These are phyloP conservation scores for Ptilorrhoa leucosticta DNA, from an alignment of 2,113 vertebrate species.

Conservation along the genomic window DNA sequence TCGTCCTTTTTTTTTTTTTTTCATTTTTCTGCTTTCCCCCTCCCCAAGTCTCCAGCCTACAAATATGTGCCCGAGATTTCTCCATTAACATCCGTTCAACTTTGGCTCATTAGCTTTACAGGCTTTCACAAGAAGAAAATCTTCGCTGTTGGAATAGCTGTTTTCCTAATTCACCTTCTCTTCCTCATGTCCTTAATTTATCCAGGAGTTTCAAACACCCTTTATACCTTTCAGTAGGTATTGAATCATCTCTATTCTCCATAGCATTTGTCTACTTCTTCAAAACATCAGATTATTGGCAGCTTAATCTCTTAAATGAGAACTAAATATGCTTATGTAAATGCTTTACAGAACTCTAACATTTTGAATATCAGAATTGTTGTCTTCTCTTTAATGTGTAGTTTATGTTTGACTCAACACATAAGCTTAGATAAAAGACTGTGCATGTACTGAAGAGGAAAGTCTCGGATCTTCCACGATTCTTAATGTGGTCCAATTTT, in stretches of 20 bases:
- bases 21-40: background rate
- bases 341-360: background rate
- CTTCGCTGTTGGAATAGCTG: background rate
- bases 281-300: slow-evolving; percentile 26
- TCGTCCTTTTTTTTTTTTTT: background rate
- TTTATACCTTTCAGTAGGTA: slow-evolving; percentile 29
- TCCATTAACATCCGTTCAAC: background rate
- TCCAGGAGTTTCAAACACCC: slow-evolving; percentile 30
- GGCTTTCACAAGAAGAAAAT: background rate
- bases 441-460: background rate
- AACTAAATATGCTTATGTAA: slow-evolving; percentile 11
- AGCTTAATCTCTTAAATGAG: background rate
- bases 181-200: slow-evolving; percentile 21
- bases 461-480: background rate
- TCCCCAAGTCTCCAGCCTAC: background rate
- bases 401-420: background rate
- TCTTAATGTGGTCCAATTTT: slow-evolving; percentile 15
- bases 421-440: background rate
- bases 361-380: background rate
- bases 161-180: background rate
- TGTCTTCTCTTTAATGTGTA: background rate
- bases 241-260: background rate
- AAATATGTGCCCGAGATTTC: background rate
- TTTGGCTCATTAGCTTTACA: background rate
- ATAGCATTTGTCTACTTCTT: slow-evolving; percentile 31